Evolutionary conservation across 1,140 invertebrate genomes (phyloP), one percentile per base, ranked within the genome.

Genomic region (Chelonus insularis): DNA sequence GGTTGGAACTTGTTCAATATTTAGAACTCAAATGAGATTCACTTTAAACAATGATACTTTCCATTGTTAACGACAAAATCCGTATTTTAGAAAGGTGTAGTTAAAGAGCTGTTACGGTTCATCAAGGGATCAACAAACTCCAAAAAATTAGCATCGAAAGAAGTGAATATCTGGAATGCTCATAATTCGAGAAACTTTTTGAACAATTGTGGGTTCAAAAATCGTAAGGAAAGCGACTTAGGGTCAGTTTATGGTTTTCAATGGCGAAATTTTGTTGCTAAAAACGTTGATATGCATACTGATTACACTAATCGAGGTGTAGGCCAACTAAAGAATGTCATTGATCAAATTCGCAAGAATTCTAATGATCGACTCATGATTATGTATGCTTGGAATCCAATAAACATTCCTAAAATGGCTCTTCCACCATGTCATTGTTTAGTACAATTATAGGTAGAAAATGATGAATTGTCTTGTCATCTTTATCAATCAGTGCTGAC

Each of bases 201-300:
- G 7, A 93, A 99, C 78, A 89, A 86, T n/a, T 80, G 89, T 41
- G 96, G 96, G 16, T 91, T 99, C 60, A 86, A 72, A 1, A 87
- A 97, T 39, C 83, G 96, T 59, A 89, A 94, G 77, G 96, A 95
- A 84, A 96, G 96, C 56, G 98, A 99, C 83, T 83, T 99, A 21
- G 98, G 98, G 0, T 98, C 98, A 4, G 87, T 99, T 18, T 99
- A 99, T 85, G 98, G 98, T 0, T 99, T 99, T 74, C 98, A 99
- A 76, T 99, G 98, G 98, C 85, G 97, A 57, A 96, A 99, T 80
- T 99, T 91, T 86, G 98, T 98, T 32, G 96, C 97, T 1, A 81
- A 95, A 69, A 99, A 99, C 78, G 81, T 84, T 37, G 87, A 91
- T 67, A 93, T 93, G 85, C 82, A 92, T 65, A 84, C 90, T 45